These are phyloP conservation scores for Xiphophorus maculatus DNA, from an alignment of 2,113 vertebrate genomes.

Conservation along the genomic window DNA sequence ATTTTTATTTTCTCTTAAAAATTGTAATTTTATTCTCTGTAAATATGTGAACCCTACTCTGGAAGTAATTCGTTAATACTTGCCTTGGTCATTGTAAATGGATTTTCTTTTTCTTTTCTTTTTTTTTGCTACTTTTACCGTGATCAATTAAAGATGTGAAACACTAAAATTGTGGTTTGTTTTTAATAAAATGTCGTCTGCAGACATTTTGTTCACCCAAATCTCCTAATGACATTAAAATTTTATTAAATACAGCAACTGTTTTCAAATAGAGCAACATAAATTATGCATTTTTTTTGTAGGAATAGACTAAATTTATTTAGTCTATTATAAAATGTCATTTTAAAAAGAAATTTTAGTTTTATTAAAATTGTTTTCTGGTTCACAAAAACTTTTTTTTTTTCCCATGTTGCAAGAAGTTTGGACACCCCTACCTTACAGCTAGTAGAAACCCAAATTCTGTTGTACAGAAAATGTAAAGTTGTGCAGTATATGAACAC, in stretches of 20 bases:
- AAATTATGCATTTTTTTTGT: too few species aligned
- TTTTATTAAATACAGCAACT: too few species aligned
- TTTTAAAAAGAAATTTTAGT: too few species aligned
- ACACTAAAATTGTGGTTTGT: conserved; percentile 38
- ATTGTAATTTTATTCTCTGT: conserved; percentile 68
- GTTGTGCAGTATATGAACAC: not conserved
- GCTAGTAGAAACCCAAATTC: not conserved
- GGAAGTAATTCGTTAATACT: conserved; percentile 34
- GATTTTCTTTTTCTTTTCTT: conserved; percentile 1
- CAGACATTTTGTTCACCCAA: too few species aligned
- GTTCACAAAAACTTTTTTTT: too few species aligned
- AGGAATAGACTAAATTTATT: too few species aligned
- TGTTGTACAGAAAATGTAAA: not conserved
- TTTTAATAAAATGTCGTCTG: not conserved
- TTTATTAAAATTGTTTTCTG: too few species aligned
- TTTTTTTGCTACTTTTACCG: conserved; percentile 57
- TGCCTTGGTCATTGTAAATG: conserved; percentile 57
- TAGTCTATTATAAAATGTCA: too few species aligned
- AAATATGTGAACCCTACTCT: conserved; percentile 69
- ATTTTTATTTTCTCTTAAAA: conserved; percentile 13
- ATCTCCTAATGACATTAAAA: too few species aligned
- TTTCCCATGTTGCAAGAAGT: too few species aligned
- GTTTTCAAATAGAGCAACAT: too few species aligned
- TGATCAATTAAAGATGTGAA: conserved; percentile 73
- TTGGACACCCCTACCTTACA: too few species aligned